Evolutionary conservation across 2,113 vertebrate species (phyloP).

Genomic region (Oreotrochilus melanogaster): DNA sequence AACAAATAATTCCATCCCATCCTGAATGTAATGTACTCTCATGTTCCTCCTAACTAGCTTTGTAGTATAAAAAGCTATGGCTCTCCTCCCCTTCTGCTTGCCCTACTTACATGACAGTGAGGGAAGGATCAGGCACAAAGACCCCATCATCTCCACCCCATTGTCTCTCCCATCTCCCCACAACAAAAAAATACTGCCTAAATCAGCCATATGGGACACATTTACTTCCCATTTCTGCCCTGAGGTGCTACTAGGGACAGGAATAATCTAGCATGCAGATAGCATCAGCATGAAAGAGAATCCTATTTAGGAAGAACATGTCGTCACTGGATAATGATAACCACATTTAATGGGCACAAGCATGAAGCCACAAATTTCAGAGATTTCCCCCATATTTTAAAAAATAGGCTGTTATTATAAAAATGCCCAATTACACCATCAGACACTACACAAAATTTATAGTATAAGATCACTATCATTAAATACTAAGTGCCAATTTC

Average conservation of each 20-base stretch:
- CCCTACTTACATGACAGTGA: rapidly evolving
- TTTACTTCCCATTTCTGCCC: neutral
- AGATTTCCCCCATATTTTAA: neutral
- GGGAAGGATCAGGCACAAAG: neutral
- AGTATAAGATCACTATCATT: slow-evolving; percentile 25
- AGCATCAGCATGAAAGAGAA: neutral
- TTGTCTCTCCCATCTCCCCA: neutral
- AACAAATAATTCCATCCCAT: neutral
- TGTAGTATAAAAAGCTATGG: neutral
- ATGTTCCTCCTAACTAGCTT: neutral
- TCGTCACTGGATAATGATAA: slow-evolving; percentile 25
- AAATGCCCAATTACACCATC: slow-evolving; percentile 8
- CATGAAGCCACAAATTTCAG: neutral
- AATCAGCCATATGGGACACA: neutral
- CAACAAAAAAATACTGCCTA: neutral
- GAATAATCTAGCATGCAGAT: neutral
- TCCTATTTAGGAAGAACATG: neutral
- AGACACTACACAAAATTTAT: neutral
- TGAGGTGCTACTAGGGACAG: neutral
- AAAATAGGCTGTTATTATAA: neutral
- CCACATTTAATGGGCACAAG: slow-evolving; percentile 28
- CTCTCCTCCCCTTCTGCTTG: neutral
- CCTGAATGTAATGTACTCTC: neutral
- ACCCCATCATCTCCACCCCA: neutral
- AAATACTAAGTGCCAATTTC: neutral